Evolutionary conservation across 2,888 invertebrate species (phyloP).

Genomic region (Caenorhabditis japonica): DNA sequence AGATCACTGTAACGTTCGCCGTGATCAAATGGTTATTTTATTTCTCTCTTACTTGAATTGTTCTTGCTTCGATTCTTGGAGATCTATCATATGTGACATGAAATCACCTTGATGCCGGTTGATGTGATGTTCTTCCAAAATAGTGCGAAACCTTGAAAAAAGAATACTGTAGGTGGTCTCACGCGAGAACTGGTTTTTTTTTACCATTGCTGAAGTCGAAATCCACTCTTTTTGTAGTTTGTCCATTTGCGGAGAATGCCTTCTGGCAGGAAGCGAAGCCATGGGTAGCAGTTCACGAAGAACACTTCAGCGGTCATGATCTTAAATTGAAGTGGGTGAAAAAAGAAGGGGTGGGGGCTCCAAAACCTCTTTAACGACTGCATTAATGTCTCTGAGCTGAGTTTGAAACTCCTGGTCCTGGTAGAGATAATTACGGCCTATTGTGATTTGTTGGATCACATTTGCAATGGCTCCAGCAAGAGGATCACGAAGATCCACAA

Average conservation of each 20-base stretch:
- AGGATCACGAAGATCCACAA: constrained; percentile 62
- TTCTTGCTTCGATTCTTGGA: constrained; percentile 34
- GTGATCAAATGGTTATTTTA: not conserved
- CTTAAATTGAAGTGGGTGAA: constrained; percentile 21
- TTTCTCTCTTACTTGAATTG: constrained; percentile 33
- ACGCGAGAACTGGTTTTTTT: constrained; percentile 30
- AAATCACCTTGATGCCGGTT: constrained; percentile 52
- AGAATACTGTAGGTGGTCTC: constrained; percentile 21
- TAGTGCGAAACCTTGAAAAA: constrained; percentile 48
- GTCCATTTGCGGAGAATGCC: constrained; percentile 55
- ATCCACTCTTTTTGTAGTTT: constrained; percentile 69
- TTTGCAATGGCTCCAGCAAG: constrained; percentile 73
- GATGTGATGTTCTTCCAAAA: constrained; percentile 45
- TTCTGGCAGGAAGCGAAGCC: constrained; percentile 59
- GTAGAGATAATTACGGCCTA: constrained; percentile 70
- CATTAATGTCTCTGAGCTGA: constrained; percentile 43
- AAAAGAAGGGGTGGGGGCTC: not conserved
- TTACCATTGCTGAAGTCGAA: constrained; percentile 69
- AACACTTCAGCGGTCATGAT: constrained; percentile 62
- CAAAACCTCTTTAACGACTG: constrained; percentile 63
- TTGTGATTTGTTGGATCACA: constrained; percentile 75
- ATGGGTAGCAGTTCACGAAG: constrained; percentile 69
- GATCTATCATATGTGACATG: constrained; percentile 53
- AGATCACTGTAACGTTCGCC: constrained; percentile 57
- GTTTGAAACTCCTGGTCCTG: constrained; percentile 68